phyloP scores from a whole-genome alignment of 2,888 invertebrate genomes.

The Apomyelois bistriatella region DNA sequence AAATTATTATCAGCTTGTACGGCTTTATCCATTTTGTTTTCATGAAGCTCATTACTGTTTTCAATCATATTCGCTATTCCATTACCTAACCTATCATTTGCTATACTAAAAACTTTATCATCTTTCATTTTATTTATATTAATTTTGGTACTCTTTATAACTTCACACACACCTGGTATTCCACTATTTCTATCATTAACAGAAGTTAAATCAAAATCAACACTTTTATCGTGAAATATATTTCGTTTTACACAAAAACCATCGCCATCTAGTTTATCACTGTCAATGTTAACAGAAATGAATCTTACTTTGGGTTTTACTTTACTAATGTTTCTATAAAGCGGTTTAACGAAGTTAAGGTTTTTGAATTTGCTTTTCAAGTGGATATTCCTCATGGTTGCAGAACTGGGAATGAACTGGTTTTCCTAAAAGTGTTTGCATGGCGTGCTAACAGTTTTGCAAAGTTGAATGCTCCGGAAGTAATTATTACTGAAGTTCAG shows the following conservation, averaged over 20 bases:
- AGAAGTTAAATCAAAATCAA: conserved; percentile 28
- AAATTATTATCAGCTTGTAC: conserved; percentile 28
- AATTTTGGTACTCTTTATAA: background rate
- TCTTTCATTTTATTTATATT: conserved; percentile 16
- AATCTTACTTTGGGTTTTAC: conserved; percentile 33
- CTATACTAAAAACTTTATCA: conserved; percentile 16
- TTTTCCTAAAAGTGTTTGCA: conserved; percentile 30
- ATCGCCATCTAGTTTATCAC: conserved; percentile 53
- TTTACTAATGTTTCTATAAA: conserved; percentile 52
- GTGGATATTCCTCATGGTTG: conserved; percentile 32
- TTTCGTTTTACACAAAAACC: conserved; percentile 43
- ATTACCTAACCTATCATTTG: conserved; percentile 2
- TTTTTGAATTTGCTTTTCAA: conserved; percentile 49
- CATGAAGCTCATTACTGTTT: conserved; percentile 6
- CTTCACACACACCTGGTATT: conserved; percentile 37
- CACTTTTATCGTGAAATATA: conserved; percentile 26
- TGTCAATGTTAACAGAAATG: conserved; percentile 39
- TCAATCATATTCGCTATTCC: background rate
- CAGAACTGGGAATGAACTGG: conserved; percentile 31
- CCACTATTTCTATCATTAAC: conserved; percentile 29
- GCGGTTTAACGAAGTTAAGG: conserved; percentile 54
- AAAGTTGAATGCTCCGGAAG: conserved; percentile 29
- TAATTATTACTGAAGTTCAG: conserved; percentile 31
- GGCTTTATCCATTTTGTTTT: conserved; percentile 27
- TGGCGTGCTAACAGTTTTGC: conserved; percentile 40